Evolutionary conservation across 2,888 invertebrate genomes (phyloP), one percentile per base, ranked within the genome.

Genomic region (Coleophora flavipennella): DNA sequence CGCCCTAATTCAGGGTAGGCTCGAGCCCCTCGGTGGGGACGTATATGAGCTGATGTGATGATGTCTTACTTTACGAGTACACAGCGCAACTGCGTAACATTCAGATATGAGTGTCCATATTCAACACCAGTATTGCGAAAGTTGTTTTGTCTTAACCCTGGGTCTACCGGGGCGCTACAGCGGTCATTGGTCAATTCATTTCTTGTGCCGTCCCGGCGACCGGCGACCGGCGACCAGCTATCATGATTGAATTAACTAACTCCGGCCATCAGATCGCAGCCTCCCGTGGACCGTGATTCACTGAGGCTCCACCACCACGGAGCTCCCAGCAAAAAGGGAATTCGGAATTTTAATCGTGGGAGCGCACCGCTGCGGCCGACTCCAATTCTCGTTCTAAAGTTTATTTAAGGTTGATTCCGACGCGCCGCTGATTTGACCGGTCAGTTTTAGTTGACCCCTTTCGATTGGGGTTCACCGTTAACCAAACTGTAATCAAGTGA

Each of bases 171-270:
- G 49, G 53, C 55, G 58, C 59, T 51, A 54, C 66, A 69, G 69
- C 68, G 72, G 75, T 69, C 79, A 73, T 73, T 72, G 83, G 80
- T 80, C 80, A 80, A 83, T 83, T 77, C 77, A 81, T 79, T 81
- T 81, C 68, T 81, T 76, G 75, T 71, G 62, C 62, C 56, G 62
- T 13, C 31, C 29, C 33, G 13, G 39, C 29, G 33, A 10, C 28
- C 34, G 33, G 20, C 36, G 29, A 8, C 37, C 11, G 37, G 14
- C 36, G 34, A 26, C 33, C 80, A 76, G 83, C 80, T 83, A 85
- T 83, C 83, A 71, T 75, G 81, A 85, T 84, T 83, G 81, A 84
- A 85, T 85, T 80, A 84, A n/a, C 29, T 2, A 7, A 29, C 10
- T 29, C 29, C n/a, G 29, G 4, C 29, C 29, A 9, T 29, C 29